phyloP scores from a whole-genome alignment of 2,797 vertebrate genomes.

The Enteromius afrohamiltoni region DNA sequence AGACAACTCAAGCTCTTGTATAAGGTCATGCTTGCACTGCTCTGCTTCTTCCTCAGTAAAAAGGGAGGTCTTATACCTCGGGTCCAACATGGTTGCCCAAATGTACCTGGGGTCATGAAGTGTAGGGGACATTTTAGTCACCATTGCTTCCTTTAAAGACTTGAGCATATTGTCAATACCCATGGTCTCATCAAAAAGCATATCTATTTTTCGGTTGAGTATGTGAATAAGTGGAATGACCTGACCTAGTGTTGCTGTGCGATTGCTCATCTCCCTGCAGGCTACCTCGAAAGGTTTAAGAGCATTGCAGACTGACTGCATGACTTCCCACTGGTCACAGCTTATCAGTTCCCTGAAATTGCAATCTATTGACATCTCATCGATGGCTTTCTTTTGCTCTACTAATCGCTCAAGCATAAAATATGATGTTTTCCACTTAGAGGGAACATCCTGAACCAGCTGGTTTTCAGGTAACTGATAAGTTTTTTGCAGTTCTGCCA shows the following conservation, averaged over 20 bases:
- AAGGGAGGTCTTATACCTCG: slow-evolving; percentile 94
- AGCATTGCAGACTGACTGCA: slow-evolving; percentile 94
- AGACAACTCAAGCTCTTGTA: slow-evolving; percentile 90
- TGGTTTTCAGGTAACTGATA: slow-evolving; percentile 91
- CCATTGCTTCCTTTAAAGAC: slow-evolving; percentile 93
- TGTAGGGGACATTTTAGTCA: slow-evolving; percentile 86
- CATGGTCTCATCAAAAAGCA: slow-evolving; percentile 95
- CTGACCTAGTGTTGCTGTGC: slow-evolving; percentile 91
- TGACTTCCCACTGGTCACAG: slow-evolving; percentile 97
- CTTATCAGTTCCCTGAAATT: slow-evolving; percentile 96
- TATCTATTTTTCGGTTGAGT: slow-evolving; percentile 92
- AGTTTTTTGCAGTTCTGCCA: slow-evolving; percentile 86
- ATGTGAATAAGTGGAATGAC: slow-evolving; percentile 98
- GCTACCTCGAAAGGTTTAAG: slow-evolving; percentile 94
- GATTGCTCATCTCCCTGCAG: slow-evolving; percentile 92
- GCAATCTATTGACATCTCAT: slow-evolving; percentile 93
- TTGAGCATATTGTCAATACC: slow-evolving; percentile 98
- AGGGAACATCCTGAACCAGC: slow-evolving; percentile 92
- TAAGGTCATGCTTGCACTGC: slow-evolving; percentile 92
- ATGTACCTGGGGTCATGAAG: slow-evolving; percentile 90
- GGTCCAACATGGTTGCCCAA: slow-evolving; percentile 96
- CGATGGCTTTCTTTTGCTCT: slow-evolving; percentile 93
- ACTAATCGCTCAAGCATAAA: slow-evolving; percentile 95
- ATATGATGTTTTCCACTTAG: slow-evolving; percentile 93
- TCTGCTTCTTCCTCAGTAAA: slow-evolving; percentile 96